phyloP scores from a whole-genome alignment of 2,888 invertebrate species.

The Alviniconcha strummeri region DNA sequence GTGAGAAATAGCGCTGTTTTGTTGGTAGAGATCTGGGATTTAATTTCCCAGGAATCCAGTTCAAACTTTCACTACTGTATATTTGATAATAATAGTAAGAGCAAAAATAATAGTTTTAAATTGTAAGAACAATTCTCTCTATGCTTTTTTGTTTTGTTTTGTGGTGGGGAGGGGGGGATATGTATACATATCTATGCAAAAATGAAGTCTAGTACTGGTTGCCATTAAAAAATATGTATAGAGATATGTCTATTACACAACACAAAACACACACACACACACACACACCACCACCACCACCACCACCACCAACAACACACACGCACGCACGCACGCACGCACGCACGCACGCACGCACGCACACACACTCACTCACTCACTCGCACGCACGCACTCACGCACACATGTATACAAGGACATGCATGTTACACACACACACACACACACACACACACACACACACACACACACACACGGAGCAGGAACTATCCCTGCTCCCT shows the following conservation, averaged over 20 bases:
- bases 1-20: too few species aligned
- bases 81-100: too few species aligned
- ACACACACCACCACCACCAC: background rate
- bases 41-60: too few species aligned
- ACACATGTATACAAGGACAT: background rate
- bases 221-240: background rate
- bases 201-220: too few species aligned
- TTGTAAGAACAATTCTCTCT: background rate
- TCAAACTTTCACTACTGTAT: too few species aligned
- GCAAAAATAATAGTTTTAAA: too few species aligned
- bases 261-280: background rate
- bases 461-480: background rate
- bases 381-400: background rate
- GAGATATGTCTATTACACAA: background rate
- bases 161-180: background rate
- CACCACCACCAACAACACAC: background rate
- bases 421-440: constrained; percentile 11
- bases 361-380: background rate
- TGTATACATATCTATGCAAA: too few species aligned
- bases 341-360: background rate
- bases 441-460: constrained; percentile 16
- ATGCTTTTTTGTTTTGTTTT: background rate
- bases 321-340: background rate
- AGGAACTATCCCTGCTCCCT: background rate
- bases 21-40: too few species aligned